Base-by-base conservation (phyloP, 2,797 vertebrate species). In the Apogon talboti region DNA sequence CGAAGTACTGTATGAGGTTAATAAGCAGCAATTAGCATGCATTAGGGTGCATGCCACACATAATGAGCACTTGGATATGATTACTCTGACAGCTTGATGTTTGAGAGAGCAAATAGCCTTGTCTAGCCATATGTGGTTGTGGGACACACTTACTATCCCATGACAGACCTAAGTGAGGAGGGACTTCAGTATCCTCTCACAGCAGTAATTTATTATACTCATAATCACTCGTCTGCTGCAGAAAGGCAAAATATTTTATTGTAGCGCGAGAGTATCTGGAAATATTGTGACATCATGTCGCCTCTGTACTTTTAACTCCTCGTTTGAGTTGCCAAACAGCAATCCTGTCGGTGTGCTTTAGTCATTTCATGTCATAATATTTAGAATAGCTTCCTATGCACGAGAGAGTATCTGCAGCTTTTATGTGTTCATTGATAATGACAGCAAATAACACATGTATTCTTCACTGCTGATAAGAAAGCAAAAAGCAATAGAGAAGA, bases 21-120 rank as follows among this genome's bases (percentile, higher is more conserved):
- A 84, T 82, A 87, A 83, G 73, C 67, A 76, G 73, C 76, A 83
- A 92, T 92, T 90, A 91, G 77, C 72, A 91, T 88, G 85, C 86
- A 88, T 90, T 81, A 81, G 67, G 60, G 66, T 61, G 72, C 53
- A 69, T 71, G 72, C 70, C 75, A 65, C 73, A 80, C 77, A 74
- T 90, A 88, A 89, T 88, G 68, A 79, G 71, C 74, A 58, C 79
- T 90, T 79, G 75, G 74, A 66, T 85, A 64, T 77, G 88, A 83
- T 79, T 73, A 74, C 65, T 56, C 74, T 84, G 79, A 84, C 84
- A 83, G 81, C 74, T 78, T 52, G 16, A 64, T 74, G 69, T 87
- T 87, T 74, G 74, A 89, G 65, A 83, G 74, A 75, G 81, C 82
- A 91, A 90, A 91, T 61, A 84, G 47, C 61, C 59, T 69, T 38